These are phyloP conservation scores for Physocephala rufipes DNA, from an alignment of 2,888 invertebrate genomes.

Conservation along the genomic window DNA sequence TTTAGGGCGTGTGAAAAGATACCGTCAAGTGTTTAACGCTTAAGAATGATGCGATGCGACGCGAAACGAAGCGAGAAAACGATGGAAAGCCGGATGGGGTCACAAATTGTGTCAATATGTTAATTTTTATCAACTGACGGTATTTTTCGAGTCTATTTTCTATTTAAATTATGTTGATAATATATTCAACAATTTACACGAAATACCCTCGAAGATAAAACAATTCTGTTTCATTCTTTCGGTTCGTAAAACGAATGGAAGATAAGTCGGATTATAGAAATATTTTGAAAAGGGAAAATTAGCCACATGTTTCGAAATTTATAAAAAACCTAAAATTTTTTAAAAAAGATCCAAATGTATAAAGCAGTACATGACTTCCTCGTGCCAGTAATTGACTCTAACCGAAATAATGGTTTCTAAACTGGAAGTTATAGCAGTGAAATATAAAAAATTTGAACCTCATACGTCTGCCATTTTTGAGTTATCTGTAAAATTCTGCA, in stretches of 20 bases:
- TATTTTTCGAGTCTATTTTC: slow-evolving; percentile 32
- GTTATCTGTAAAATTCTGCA: too few relatives aligned
- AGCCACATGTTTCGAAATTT: too few relatives aligned
- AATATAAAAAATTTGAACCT: too few relatives aligned
- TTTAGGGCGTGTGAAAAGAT: slow-evolving; percentile 53
- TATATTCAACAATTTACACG: slow-evolving; percentile 37
- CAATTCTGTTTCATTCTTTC: neutral
- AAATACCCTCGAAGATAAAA: slow-evolving; percentile 30
- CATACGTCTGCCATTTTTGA: too few relatives aligned
- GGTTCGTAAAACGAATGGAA: neutral
- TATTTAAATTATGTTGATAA: slow-evolving; percentile 23
- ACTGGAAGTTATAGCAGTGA: too few relatives aligned
- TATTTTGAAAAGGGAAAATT: too few relatives aligned
- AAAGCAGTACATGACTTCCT: too few relatives aligned
- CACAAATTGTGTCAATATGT: slow-evolving; percentile 60
- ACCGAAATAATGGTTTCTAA: too few relatives aligned
- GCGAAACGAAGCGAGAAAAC: too few relatives aligned
- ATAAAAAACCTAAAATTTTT: too few relatives aligned
- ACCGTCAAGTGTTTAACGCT: slow-evolving; percentile 31
- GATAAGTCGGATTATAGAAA: neutral
- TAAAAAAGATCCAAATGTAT: too few relatives aligned
- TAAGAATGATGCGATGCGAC: neutral
- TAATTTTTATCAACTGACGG: slow-evolving; percentile 47
- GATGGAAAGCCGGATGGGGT: slow-evolving; percentile 47
- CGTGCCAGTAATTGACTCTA: too few relatives aligned